Evolutionary conservation across 2,797 vertebrate genomes (phyloP).

Genomic region (Cirrhinus mrigala): DNA sequence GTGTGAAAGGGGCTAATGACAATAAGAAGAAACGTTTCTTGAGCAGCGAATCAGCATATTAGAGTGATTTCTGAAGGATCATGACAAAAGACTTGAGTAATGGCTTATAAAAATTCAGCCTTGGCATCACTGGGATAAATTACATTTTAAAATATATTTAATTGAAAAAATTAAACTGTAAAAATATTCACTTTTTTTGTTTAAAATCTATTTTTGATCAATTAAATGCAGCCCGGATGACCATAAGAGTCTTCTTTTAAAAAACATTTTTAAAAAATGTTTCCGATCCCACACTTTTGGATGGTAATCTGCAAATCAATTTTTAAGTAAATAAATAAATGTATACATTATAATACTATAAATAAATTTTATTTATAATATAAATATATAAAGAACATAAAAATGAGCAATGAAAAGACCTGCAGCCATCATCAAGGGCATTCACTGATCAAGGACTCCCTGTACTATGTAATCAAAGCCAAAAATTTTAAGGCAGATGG

Average conservation of each 20-base stretch:
- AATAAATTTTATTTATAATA: not conserved
- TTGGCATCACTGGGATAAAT: not conserved
- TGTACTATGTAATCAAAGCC: not conserved
- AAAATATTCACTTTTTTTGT: not conserved
- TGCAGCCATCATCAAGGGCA: not conserved
- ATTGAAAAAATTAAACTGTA: not conserved
- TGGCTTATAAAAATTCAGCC: not conserved
- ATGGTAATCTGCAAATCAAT: not conserved
- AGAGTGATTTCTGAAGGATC: not conserved
- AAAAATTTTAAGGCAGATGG: slow-evolving; percentile 14
- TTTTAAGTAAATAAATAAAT: not conserved
- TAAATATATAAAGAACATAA: not conserved
- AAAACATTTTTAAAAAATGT: not conserved
- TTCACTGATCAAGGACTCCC: slow-evolving; percentile 11
- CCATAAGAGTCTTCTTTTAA: not conserved
- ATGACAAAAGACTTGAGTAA: not conserved
- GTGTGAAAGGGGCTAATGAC: not conserved
- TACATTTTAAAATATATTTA: not conserved
- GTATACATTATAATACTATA: not conserved
- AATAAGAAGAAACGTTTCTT: not conserved
- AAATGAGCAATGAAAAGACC: not conserved
- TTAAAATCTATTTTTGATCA: not conserved
- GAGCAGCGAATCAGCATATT: not conserved
- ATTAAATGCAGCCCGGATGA: not conserved
- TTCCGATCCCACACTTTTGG: not conserved